Evolutionary conservation across 2,113 vertebrate genomes (phyloP).

Genomic region (Ctenomys sociabilis): DNA sequence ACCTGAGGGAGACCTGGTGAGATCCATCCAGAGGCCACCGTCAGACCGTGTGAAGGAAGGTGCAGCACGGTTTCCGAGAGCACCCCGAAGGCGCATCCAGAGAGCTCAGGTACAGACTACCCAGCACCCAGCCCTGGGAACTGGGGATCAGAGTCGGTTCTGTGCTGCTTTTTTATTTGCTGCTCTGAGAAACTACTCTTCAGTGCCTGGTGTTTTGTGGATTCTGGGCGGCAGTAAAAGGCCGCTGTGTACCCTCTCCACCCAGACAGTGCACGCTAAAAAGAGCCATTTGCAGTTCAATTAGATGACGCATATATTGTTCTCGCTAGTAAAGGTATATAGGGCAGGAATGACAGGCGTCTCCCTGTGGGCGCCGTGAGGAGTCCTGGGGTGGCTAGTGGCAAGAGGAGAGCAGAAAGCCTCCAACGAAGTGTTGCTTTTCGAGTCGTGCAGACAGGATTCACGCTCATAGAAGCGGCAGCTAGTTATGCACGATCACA

Average conservation of each 20-base stretch:
- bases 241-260: slow-evolving; percentile 82
- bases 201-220: slow-evolving; percentile 81
- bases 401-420: neutral
- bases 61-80: slow-evolving; percentile 88
- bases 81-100: slow-evolving; percentile 82
- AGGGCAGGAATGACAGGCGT: neutral
- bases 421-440: neutral
- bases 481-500: neutral
- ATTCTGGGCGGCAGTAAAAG: slow-evolving; percentile 83
- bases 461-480: neutral
- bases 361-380: neutral
- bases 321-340: slow-evolving; percentile 51
- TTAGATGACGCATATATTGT: slow-evolving; percentile 78
- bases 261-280: slow-evolving; percentile 82
- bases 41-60: slow-evolving; percentile 82
- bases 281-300: slow-evolving; percentile 85
- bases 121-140: slow-evolving; percentile 74
- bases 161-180: slow-evolving; percentile 68
- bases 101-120: slow-evolving; percentile 90
- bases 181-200: slow-evolving; percentile 75
- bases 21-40: slow-evolving; percentile 81
- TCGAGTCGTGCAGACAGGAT: neutral
- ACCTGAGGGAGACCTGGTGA: slow-evolving; percentile 91
- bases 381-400: neutral
- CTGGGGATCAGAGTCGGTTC: neutral